These are phyloP conservation scores for Malacosoma neustria DNA, from an alignment of 2,888 invertebrate genomes.

Conservation along the genomic window DNA sequence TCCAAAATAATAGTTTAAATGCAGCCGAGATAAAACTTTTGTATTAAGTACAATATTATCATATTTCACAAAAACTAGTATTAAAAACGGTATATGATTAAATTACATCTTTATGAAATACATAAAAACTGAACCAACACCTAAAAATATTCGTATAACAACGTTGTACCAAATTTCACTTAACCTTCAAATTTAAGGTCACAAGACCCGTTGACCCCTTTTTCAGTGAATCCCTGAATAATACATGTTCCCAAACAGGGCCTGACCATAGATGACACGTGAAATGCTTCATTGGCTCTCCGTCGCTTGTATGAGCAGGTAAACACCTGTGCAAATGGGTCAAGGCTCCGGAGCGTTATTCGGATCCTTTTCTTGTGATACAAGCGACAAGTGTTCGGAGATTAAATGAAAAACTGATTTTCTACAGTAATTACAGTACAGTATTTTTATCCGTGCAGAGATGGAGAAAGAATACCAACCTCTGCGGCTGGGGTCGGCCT, in stretches of 20 bases:
- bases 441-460: too few relatives aligned
- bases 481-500: too few relatives aligned
- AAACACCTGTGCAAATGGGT: constrained; percentile 26
- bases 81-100: too few relatives aligned
- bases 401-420: too few relatives aligned
- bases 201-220: not conserved
- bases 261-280: constrained; percentile 11
- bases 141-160: not conserved
- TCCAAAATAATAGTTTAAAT: too few relatives aligned
- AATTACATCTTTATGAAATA: too few relatives aligned
- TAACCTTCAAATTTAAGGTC: not conserved
- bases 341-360: constrained; percentile 19
- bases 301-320: constrained; percentile 20
- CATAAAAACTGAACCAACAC: too few relatives aligned
- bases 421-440: too few relatives aligned
- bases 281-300: constrained; percentile 24
- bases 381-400: not conserved
- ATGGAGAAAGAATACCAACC: too few relatives aligned
- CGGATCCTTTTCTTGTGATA: not conserved
- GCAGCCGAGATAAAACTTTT: too few relatives aligned
- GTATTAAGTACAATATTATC: too few relatives aligned
- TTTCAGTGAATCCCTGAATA: not conserved
- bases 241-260: constrained; percentile 7
- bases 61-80: too few relatives aligned
- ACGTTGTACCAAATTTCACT: not conserved